These are phyloP conservation scores for Coptodon bakossiorum DNA, from an alignment of 2,113 vertebrate species.

Conservation along the genomic window DNA sequence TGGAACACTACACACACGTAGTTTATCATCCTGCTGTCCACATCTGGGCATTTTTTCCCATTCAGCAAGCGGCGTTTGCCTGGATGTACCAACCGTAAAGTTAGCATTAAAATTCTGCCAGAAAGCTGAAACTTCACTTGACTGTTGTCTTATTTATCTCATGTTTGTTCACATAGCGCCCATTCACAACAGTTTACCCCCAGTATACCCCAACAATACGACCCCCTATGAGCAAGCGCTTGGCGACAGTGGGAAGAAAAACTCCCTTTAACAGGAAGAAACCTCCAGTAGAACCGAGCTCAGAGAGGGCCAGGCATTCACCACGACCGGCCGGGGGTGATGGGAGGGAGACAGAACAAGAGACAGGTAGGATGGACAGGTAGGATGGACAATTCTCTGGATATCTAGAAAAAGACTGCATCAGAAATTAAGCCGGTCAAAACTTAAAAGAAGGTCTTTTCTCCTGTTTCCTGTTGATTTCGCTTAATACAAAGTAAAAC, in stretches of 20 bases:
- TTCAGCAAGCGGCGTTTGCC: not conserved
- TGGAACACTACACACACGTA: not conserved
- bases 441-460: not conserved
- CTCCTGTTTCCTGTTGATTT: not conserved
- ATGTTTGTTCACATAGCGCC: fast-evolving
- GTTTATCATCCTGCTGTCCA: not conserved
- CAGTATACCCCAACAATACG: not conserved
- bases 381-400: not conserved
- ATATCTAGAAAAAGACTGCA: not conserved
- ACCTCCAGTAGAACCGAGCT: fast-evolving
- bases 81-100: not conserved
- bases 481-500: not conserved
- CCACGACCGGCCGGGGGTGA: not conserved
- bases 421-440: not conserved
- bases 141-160: not conserved
- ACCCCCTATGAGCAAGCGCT: not conserved
- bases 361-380: not conserved
- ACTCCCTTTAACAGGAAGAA: not conserved
- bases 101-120: not conserved
- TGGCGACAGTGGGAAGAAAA: not conserved
- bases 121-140: not conserved
- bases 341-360: not conserved
- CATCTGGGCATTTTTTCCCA: not conserved
- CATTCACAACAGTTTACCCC: no score
- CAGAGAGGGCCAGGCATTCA: fast-evolving